Percentiles rank a stretch among this genome's conserved stretches.
Evolutionary conservation across 2,888 invertebrate species (phyloP).

Genomic region (Apoda limacodes): DNA sequence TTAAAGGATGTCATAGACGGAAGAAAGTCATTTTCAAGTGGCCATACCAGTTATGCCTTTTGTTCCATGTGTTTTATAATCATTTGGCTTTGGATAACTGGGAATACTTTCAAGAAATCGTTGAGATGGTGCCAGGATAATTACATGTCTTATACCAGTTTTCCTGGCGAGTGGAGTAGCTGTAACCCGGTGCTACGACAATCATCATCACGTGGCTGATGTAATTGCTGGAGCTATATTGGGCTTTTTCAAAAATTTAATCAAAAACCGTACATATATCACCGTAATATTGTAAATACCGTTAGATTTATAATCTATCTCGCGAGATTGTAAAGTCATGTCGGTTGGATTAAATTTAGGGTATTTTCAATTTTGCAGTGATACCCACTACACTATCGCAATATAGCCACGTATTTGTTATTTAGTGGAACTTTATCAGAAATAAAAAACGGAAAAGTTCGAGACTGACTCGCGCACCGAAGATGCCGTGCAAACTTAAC

Average conservation of each 20-base stretch:
- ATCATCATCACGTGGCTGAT: conserved; percentile 92
- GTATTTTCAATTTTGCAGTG: too few species aligned
- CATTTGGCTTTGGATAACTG: conserved; percentile 77
- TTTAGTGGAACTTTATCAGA: too few species aligned
- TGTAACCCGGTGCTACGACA: conserved; percentile 83
- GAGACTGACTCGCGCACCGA: not conserved
- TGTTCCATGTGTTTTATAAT: conserved; percentile 79
- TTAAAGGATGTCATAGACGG: conserved; percentile 74
- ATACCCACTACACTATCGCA: too few species aligned
- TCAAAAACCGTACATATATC: too few species aligned
- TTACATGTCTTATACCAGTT: conserved; percentile 72
- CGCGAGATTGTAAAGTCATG: not conserved
- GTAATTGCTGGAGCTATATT: conserved; percentile 76
- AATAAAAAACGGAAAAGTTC: not conserved
- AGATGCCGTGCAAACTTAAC: not conserved
- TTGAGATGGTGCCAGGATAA: conserved; percentile 71
- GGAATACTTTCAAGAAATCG: conserved; percentile 71
- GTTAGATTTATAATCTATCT: too few species aligned
- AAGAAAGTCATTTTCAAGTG: conserved; percentile 89
- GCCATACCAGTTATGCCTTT: conserved; percentile 85
- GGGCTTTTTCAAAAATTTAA: too few species aligned
- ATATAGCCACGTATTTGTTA: too few species aligned
- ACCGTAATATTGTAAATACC: not conserved
- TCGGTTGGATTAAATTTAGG: too few species aligned
- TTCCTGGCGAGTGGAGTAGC: conserved; percentile 73